Evolutionary conservation across 92 coral and sea anemone genomes (phyloP), one percentile per base, ranked within the genome.

Genomic region (Epizoanthus scotinus): DNA sequence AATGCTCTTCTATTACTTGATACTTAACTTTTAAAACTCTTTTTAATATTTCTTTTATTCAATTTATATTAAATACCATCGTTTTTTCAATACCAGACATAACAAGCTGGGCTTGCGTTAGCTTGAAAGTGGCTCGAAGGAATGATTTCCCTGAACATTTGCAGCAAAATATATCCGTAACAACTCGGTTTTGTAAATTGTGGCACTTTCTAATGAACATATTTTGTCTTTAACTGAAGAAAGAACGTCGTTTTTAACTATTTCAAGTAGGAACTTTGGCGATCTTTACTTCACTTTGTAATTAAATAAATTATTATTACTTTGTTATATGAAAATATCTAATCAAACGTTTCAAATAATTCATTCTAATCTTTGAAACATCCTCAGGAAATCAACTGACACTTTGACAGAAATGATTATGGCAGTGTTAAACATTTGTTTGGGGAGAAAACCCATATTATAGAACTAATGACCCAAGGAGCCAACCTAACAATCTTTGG

Each of bases 321-420:
- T 25, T 71, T 52, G 24, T 2, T 21, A 44, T 49, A 34, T 49
- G 47, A 67, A 67, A 67, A 67, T 34, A 67, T 40, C 27, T 21
- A 36, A 42, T 34, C 49, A 67, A 67, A 67, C 4, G 25, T 67
- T 29, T 67, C 44, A 67, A 34, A 10, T 62, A 36, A 26, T 62
- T 26, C 25, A 13, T 40, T 67, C 40, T n/a, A 67, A 67, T 40
- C 44, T 67, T 25, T 20, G 2, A 19, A 67, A 67, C 49, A 67
- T 67, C 73, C 44, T 38, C 72, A 67, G 73, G 54, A 67, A 36
- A 50, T 67, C 52, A 67, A 18, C 53, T 67, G 72, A 36, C 72
- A 40, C 17, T 67, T 40, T 67, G 72, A 25, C 67, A 26, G 31
- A 22, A 29, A 19, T 62, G 28, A 6, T 25, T 29, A 24, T 62